phyloP scores from a whole-genome alignment of 2,797 vertebrate genomes.

The Melanotaenia parkinsoni region DNA sequence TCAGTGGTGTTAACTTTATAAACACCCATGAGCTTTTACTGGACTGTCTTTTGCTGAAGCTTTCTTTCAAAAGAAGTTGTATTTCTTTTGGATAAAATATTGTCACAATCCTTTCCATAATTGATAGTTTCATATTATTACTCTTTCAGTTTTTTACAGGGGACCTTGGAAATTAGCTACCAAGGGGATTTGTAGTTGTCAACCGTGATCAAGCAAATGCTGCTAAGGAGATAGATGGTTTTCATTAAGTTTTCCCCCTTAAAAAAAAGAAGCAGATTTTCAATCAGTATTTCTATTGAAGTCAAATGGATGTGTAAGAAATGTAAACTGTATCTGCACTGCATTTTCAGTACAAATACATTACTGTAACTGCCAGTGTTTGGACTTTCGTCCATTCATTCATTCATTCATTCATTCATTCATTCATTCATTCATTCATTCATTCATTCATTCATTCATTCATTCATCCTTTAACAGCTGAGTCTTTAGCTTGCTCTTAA shows the following conservation, averaged over 20 bases:
- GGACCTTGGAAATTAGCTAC: constrained; percentile 62
- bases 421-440: no score
- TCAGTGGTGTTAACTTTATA: constrained; percentile 50
- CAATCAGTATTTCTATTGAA: constrained; percentile 44
- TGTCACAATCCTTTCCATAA: constrained; percentile 5
- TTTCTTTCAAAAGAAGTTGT: constrained; percentile 20
- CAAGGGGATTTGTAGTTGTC: constrained; percentile 51
- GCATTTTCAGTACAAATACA: constrained; percentile 9
- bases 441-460: no score
- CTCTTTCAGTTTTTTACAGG: background rate
- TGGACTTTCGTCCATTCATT: no score
- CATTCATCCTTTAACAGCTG: no score
- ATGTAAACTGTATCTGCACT: constrained; percentile 35
- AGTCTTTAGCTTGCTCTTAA: no score
- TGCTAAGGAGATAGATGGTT: constrained; percentile 63
- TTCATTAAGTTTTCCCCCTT: constrained; percentile 69
- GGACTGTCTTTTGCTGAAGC: constrained; percentile 1
- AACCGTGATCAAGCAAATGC: constrained; percentile 49
- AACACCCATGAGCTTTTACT: constrained; percentile 49
- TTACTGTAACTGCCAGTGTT: background rate
- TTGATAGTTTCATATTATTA: constrained; percentile 25
- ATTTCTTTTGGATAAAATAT: constrained; percentile 29
- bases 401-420: no score
- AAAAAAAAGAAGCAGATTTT: constrained; percentile 51
- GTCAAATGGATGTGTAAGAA: constrained; percentile 54